These are phyloP conservation scores for Atrichornis clamosus DNA, from an alignment of 2,113 vertebrate species.

Conservation along the genomic window DNA sequence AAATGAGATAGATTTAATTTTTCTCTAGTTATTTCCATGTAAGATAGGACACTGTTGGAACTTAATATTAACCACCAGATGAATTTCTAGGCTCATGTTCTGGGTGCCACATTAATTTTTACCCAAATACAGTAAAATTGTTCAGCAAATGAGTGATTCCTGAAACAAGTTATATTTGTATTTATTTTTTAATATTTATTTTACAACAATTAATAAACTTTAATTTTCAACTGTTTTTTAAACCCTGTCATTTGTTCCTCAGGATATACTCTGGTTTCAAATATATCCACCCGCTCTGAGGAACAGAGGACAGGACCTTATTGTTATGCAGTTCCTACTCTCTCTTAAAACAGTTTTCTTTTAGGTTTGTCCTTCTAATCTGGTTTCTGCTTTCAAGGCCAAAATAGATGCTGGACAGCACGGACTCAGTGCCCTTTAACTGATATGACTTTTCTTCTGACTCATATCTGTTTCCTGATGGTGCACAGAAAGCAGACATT, in stretches of 20 bases:
- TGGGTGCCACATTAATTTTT: background rate
- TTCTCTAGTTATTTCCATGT: background rate
- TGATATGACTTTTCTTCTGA: background rate
- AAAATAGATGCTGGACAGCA: background rate
- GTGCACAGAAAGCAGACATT: background rate
- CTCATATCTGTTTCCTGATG: background rate
- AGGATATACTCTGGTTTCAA: background rate
- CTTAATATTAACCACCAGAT: background rate
- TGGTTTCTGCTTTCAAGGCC: background rate
- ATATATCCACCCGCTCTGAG: background rate
- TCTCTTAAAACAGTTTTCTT: background rate
- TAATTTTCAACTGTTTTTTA: background rate
- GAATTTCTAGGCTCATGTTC: background rate
- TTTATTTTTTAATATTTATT: background rate
- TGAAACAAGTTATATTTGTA: background rate
- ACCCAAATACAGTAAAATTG: background rate
- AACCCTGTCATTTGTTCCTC: background rate
- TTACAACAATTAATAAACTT: background rate
- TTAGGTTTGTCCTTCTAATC: background rate
- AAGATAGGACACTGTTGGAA: background rate
- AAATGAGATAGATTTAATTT: background rate
- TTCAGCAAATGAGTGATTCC: slow-evolving; percentile 18
- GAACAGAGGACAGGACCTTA: background rate
- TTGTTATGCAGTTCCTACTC: background rate
- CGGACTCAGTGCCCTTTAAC: background rate